Evolutionary conservation across 2,113 vertebrate species (phyloP).

Genomic region (Clarias gariepinus): DNA sequence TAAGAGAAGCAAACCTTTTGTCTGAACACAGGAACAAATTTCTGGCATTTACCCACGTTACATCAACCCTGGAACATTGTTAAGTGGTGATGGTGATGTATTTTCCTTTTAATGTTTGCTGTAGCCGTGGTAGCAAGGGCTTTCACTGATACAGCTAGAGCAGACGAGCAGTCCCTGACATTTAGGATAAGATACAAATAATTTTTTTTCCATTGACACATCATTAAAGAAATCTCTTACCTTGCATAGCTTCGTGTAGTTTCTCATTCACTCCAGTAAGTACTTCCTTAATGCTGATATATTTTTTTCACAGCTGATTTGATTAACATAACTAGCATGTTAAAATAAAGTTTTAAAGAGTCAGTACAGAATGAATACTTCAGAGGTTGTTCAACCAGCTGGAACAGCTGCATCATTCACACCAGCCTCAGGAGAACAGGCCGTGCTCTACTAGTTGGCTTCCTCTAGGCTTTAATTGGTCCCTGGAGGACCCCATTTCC

Average conservation of each 20-base stretch:
- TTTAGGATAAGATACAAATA: constrained; percentile 48
- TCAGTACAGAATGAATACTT: neutral
- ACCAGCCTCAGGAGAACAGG: constrained; percentile 29
- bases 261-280: neutral
- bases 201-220: constrained; percentile 31
- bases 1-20: neutral
- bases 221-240: constrained; percentile 29
- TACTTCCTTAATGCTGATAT: neutral
- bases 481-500: constrained; percentile 35
- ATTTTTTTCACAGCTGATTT: neutral
- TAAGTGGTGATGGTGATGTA: constrained; percentile 39
- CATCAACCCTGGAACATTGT: constrained; percentile 27
- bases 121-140: constrained; percentile 42
- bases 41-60: constrained; percentile 22
- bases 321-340: neutral
- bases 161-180: constrained; percentile 45
- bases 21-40: constrained; percentile 3
- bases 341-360: neutral
- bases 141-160: constrained; percentile 39
- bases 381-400: neutral
- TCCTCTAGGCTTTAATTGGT: constrained; percentile 45
- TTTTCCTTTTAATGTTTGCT: constrained; percentile 44
- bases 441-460: constrained; percentile 20
- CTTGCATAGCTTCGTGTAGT: neutral
- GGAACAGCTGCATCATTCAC: constrained; percentile 3